phyloP scores from a whole-genome alignment of 1,140 invertebrate genomes.

The Drosophila sp. region DNA sequence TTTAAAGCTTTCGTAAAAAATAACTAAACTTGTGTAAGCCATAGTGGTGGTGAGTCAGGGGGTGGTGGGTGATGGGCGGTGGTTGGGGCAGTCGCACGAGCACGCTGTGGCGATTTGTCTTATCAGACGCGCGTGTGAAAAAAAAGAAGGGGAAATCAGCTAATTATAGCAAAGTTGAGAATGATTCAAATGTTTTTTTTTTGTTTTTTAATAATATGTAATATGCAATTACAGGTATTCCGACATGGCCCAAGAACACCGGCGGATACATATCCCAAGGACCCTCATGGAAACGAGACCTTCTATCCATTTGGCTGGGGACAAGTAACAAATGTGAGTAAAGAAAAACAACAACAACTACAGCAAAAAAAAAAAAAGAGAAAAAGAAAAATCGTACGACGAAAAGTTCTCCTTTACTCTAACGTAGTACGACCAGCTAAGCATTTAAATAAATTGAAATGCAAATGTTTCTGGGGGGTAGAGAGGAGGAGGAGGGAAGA shows the following conservation, averaged over 20 bases:
- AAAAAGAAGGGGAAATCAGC: neutral
- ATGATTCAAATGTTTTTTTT: neutral
- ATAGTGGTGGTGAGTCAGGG: neutral
- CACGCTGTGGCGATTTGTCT: neutral
- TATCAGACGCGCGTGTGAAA: conserved; percentile 3
- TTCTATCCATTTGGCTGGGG: conserved; percentile 91
- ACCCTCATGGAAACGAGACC: conserved; percentile 87
- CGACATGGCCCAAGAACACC: conserved; percentile 92
- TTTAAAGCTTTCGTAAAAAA: conserved; percentile 7
- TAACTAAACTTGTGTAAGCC: neutral
- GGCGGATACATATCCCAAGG: conserved; percentile 89
- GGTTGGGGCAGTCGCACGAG: neutral
- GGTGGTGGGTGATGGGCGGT: neutral
- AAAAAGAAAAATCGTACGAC: conserved; percentile 67
- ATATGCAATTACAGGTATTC: conserved; percentile 85
- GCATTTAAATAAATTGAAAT: conserved; percentile 82
- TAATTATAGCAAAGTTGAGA: neutral
- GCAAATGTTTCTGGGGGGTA: conserved; percentile 64
- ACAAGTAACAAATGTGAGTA: conserved; percentile 90
- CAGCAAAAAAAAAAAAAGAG: conserved; percentile 68
- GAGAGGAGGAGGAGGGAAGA: neutral
- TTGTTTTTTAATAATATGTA: neutral
- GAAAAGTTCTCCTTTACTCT: conserved; percentile 27
- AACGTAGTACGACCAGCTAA: conserved; percentile 54
- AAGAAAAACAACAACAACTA: conserved; percentile 24